Conservation (phyloP, 2,113 vertebrate species). For the Syngnathus floridae region DNA sequence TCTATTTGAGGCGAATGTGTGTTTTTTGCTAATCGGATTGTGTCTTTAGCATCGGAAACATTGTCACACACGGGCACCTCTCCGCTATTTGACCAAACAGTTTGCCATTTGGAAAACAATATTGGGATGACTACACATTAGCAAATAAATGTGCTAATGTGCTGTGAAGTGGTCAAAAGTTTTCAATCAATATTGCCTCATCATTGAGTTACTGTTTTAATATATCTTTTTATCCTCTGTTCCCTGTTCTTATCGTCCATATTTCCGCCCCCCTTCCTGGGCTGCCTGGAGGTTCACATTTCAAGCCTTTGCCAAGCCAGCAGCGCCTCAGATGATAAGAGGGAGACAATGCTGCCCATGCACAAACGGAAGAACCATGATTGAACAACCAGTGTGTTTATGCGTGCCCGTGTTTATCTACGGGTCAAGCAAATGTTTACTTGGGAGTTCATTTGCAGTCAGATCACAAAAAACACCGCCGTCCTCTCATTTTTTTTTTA, state of each 20-base stretch:
- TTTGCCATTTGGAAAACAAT: constrained; percentile 24
- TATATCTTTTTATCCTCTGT: not conserved
- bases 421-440: constrained; percentile 9
- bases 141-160: not conserved
- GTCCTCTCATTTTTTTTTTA: not conserved
- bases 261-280: constrained; percentile 15
- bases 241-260: constrained; percentile 1
- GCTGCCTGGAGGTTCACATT: constrained; percentile 43
- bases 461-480: not conserved
- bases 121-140: not conserved
- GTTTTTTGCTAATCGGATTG: constrained; percentile 28
- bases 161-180: not conserved
- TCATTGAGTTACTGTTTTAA: no score
- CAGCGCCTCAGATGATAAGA: constrained; percentile 22
- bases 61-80: not conserved
- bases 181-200: not conserved
- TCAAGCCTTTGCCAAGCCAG: constrained; percentile 34
- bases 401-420: constrained; percentile 1
- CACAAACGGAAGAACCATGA: constrained; percentile 20
- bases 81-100: constrained; percentile 29
- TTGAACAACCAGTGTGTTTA: constrained; percentile 12
- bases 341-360: not conserved
- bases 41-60: constrained; percentile 21
- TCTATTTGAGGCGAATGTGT: constrained; percentile 16
- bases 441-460: constrained; percentile 1